Evolutionary conservation across 2,888 invertebrate genomes (phyloP).

Genomic region (Scelioninae gen. 1): DNA sequence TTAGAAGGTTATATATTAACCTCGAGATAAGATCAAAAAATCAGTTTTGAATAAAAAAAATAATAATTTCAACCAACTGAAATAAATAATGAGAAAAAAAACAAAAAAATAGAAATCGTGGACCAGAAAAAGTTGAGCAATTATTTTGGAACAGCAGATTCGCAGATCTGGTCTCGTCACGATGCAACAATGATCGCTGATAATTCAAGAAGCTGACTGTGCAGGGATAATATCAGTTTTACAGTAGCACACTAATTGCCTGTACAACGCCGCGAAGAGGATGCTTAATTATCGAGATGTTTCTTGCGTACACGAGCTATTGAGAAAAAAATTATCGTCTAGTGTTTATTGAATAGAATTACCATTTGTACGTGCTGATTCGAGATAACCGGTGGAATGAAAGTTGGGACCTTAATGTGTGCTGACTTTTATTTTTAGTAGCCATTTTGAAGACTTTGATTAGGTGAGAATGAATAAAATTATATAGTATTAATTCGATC

Average conservation of each 20-base stretch:
- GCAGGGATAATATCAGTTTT: conserved; percentile 46
- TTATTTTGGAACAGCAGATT: conserved; percentile 23
- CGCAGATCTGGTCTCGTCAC: conserved; percentile 36
- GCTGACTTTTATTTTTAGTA: neutral
- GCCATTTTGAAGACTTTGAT: neutral
- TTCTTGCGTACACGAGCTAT: conserved; percentile 36
- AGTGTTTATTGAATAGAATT: conserved; percentile 27
- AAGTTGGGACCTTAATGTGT: conserved; percentile 5
- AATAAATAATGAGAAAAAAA: no score
- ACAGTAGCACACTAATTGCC: conserved; percentile 64
- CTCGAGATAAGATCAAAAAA: no score
- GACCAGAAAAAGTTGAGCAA: conserved; percentile 27
- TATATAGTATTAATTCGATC: no score
- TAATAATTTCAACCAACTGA: no score
- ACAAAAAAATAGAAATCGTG: neutral
- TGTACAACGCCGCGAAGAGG: conserved; percentile 49
- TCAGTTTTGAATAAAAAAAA: no score
- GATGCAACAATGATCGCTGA: conserved; percentile 34
- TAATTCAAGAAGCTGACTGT: conserved; percentile 31
- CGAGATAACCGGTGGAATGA: conserved; percentile 17
- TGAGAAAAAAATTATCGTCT: conserved; percentile 26
- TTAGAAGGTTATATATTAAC: no score
- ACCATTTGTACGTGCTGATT: conserved; percentile 23
- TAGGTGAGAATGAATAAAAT: no score
- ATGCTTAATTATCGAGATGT: conserved; percentile 59